These are phyloP conservation scores for Dendroctonus ponderosae DNA, from an alignment of 1,140 invertebrate species.

Conservation along the genomic window DNA sequence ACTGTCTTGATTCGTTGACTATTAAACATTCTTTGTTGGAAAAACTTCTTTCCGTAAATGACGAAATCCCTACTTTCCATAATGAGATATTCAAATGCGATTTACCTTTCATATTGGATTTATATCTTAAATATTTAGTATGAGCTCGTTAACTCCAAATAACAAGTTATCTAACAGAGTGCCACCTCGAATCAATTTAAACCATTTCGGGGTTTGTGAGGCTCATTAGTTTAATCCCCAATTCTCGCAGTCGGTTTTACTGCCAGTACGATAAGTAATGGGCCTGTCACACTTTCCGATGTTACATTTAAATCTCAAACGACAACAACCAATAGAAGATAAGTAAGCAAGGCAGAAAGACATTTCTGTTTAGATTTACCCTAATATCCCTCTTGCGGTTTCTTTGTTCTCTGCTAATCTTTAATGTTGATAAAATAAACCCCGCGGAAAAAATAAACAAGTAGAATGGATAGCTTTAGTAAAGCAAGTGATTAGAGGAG, in stretches of 20 bases:
- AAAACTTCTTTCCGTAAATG: no score
- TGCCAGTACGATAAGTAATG: conserved; percentile 23
- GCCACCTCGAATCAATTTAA: conserved; percentile 26
- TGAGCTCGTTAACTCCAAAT: conserved; percentile 15
- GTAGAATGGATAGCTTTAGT: no score
- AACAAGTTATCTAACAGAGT: conserved; percentile 17
- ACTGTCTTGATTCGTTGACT: no score
- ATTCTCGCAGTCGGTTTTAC: conserved; percentile 12
- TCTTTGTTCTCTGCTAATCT: no score
- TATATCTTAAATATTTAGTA: no score
- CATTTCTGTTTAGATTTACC: conserved; percentile 1
- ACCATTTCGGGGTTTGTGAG: conserved; percentile 20
- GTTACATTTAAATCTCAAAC: conserved; percentile 21
- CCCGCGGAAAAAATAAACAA: no score
- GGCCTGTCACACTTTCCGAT: conserved; percentile 7
- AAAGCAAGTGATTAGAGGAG: no score
- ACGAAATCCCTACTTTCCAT: no score
- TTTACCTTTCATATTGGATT: no score
- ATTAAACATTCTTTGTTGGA: no score
- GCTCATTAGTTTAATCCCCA: conserved; percentile 25
- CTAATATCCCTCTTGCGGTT: not conserved
- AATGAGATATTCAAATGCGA: no score
- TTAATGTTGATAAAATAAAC: no score
- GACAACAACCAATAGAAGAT: conserved; percentile 12
- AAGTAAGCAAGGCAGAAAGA: conserved; percentile 10